A percentile compares a stretch with the other conserved stretches of the same genome.
Conservation (phyloP, 2,888 invertebrate genomes). For the Ormyrus thymus region DNA sequence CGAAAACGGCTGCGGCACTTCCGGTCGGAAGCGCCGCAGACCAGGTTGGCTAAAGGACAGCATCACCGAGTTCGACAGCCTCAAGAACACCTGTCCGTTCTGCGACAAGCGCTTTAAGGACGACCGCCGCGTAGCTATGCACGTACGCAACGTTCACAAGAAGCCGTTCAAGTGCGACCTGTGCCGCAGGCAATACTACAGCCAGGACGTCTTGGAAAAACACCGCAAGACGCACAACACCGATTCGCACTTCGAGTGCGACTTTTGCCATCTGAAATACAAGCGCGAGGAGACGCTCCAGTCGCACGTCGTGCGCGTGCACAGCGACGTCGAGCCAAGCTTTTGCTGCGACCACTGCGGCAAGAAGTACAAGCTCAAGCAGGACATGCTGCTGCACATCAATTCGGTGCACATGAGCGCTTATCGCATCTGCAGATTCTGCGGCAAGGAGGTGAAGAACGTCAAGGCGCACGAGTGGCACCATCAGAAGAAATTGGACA, state of each 20-base stretch:
- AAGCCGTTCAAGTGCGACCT: conserved; percentile 60
- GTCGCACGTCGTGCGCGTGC: conserved; percentile 43
- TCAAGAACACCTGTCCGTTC: conserved; percentile 60
- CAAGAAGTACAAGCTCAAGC: conserved; percentile 68
- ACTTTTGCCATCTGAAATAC: conserved; percentile 67
- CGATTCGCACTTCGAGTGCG: conserved; percentile 63
- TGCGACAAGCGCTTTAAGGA: conserved; percentile 60
- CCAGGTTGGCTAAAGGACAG: conserved; percentile 49
- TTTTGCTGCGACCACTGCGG: conserved; percentile 65
- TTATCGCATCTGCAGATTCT: conserved; percentile 63
- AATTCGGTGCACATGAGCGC: conserved; percentile 48
- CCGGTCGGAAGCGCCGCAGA: conserved; percentile 23
- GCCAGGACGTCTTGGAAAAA: conserved; percentile 54
- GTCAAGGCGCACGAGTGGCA: conserved; percentile 65
- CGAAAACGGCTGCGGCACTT: too few species aligned
- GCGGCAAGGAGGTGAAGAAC: conserved; percentile 63
- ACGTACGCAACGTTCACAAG: conserved; percentile 59
- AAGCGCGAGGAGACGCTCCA: conserved; percentile 59
- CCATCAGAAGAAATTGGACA: conserved; percentile 59
- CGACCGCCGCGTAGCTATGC: conserved; percentile 56
- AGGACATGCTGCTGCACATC: conserved; percentile 66
- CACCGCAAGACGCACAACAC: conserved; percentile 64
- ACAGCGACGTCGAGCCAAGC: conserved; percentile 49
- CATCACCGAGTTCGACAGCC: conserved; percentile 48
- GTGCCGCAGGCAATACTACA: conserved; percentile 60